Evolutionary conservation across 2,888 invertebrate species (phyloP).

Genomic region (Melanostoma mellinum): DNA sequence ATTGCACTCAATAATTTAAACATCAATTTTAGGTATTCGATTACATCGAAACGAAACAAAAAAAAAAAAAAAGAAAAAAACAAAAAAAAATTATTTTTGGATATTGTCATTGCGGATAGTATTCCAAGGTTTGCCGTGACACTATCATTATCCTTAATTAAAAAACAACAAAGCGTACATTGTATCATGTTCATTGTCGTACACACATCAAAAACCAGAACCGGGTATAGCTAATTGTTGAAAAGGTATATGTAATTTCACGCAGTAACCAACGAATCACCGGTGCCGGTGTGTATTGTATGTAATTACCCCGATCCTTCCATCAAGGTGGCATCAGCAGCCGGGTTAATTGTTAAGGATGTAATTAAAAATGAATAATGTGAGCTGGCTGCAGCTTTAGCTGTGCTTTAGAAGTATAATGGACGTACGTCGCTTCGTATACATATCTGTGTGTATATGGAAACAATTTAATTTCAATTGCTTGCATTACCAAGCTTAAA

Average conservation of each 20-base stretch:
- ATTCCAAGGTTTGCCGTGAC: slow-evolving; percentile 27
- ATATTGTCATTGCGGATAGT: slow-evolving; percentile 16
- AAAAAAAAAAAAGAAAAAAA: too few species aligned
- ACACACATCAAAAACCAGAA: slow-evolving; percentile 27
- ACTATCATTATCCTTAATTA: slow-evolving; percentile 63
- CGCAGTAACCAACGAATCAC: slow-evolving; percentile 20
- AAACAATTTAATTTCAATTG: slow-evolving; percentile 63
- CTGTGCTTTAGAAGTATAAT: slow-evolving; percentile 40
- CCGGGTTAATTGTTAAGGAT: slow-evolving; percentile 68
- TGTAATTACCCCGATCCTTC: slow-evolving; percentile 54
- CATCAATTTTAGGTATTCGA: too few species aligned
- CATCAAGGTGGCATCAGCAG: slow-evolving; percentile 57
- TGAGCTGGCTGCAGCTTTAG: slow-evolving; percentile 55
- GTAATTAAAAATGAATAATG: slow-evolving; percentile 71
- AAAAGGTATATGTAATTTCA: slow-evolving; percentile 35
- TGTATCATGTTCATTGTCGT: slow-evolving; percentile 30
- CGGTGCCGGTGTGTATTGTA: slow-evolving; percentile 31
- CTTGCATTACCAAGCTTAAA: slow-evolving; percentile 61
- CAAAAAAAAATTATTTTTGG: slow-evolving; percentile 12
- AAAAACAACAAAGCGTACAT: slow-evolving; percentile 58
- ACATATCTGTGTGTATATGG: not conserved
- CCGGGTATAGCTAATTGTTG: slow-evolving; percentile 50
- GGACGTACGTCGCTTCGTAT: slow-evolving; percentile 30
- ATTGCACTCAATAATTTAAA: too few species aligned
- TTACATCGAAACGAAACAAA: too few species aligned